Conservation (phyloP, 53 echinoderm and acorn worm species). For the Temnopleurus reevesii region DNA sequence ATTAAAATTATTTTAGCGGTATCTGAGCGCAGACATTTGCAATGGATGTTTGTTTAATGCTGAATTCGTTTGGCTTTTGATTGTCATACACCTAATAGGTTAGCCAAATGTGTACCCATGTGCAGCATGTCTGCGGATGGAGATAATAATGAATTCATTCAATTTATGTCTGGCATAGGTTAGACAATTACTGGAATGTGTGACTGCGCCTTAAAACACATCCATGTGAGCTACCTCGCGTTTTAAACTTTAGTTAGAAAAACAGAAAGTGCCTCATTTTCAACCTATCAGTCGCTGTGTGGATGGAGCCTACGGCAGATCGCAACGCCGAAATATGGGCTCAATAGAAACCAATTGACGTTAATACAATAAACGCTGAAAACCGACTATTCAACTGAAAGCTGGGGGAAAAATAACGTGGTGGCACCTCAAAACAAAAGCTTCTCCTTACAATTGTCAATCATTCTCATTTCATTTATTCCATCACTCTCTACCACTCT, state of each 20-base stretch:
- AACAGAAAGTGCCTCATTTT: conserved; percentile 41
- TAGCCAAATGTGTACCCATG: too few relatives aligned
- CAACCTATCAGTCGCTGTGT: conserved; percentile 35
- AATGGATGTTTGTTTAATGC: too few relatives aligned
- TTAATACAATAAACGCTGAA: conserved; percentile 62
- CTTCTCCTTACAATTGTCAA: conserved; percentile 62
- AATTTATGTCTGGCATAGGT: too few relatives aligned
- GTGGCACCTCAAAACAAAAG: conserved; percentile 59
- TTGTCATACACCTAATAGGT: too few relatives aligned
- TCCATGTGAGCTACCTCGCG: conserved; percentile 11
- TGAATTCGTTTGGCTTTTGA: too few relatives aligned
- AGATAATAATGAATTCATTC: too few relatives aligned
- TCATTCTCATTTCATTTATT: conserved; percentile 48
- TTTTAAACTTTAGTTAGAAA: conserved; percentile 17
- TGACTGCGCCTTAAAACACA: not conserved
- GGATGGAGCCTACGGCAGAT: conserved; percentile 13
- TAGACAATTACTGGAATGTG: too few relatives aligned
- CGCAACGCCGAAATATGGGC: conserved; percentile 51
- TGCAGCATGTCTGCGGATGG: too few relatives aligned
- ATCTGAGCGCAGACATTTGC: too few relatives aligned
- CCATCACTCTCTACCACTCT: conserved; percentile 4
- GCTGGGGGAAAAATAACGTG: conserved; percentile 61
- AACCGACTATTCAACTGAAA: conserved; percentile 52
- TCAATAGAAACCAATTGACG: conserved; percentile 65
- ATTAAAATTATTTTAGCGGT: too few relatives aligned